Conservation (phyloP, 2,113 vertebrate genomes). For the Calidris pugnax region DNA sequence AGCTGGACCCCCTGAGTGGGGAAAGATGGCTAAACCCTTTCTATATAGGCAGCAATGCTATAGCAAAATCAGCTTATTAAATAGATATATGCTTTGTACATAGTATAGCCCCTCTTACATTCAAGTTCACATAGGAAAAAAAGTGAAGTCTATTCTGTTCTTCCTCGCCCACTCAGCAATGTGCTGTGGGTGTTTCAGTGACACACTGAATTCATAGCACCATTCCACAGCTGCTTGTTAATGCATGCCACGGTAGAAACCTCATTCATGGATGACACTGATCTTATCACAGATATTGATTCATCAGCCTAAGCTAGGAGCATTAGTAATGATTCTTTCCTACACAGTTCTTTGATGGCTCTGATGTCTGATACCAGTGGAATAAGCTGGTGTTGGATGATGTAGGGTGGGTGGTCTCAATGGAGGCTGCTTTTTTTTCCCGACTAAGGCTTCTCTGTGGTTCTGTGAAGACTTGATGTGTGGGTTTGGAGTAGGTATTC, state of each 20-base stretch:
- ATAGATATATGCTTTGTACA: not conserved
- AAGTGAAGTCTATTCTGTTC: not conserved
- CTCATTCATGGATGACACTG: slow-evolving; percentile 29
- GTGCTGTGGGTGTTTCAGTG: not conserved
- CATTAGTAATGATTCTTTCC: not conserved
- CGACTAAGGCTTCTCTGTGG: not conserved
- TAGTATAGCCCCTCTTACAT: not conserved
- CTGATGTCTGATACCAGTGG: not conserved
- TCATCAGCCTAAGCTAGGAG: not conserved
- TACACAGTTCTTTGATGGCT: not conserved
- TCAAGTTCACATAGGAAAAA: not conserved
- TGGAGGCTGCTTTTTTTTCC: not conserved
- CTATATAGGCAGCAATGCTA: not conserved
- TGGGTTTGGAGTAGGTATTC: not conserved
- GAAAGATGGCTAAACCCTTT: not conserved
- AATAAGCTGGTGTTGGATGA: not conserved
- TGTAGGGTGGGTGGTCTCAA: not conserved
- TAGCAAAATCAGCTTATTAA: not conserved
- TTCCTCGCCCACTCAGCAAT: not conserved
- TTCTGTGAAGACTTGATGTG: not conserved
- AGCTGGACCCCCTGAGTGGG: not conserved
- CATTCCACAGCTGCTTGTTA: not conserved
- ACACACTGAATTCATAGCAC: not conserved
- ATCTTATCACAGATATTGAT: slow-evolving; percentile 32
- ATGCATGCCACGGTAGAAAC: not conserved